Evolutionary conservation across 2,113 vertebrate species (phyloP).

Genomic region (Ariopsis seemanni): DNA sequence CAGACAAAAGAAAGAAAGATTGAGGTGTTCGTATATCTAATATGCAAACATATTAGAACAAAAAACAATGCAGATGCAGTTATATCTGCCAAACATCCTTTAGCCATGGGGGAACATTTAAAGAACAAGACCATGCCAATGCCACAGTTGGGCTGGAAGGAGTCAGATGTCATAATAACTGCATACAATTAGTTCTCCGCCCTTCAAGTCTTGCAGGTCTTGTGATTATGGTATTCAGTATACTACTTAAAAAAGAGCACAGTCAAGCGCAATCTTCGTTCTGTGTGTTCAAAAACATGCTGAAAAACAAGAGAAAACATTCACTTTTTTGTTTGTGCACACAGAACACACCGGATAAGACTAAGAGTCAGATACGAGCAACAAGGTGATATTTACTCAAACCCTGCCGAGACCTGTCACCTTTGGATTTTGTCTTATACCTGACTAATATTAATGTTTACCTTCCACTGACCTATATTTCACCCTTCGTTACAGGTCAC

Average conservation of each 20-base stretch:
- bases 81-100: neutral
- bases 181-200: neutral
- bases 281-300: neutral
- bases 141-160: neutral
- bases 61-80: neutral
- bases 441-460: constrained; percentile 71
- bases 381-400: constrained; percentile 60
- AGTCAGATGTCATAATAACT: neutral
- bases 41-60: constrained; percentile 1
- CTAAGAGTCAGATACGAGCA: constrained; percentile 32
- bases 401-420: constrained; percentile 50
- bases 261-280: neutral
- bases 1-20: neutral
- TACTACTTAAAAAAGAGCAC: neutral
- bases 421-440: constrained; percentile 68
- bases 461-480: constrained; percentile 73
- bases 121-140: neutral
- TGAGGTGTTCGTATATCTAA: neutral
- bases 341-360: constrained; percentile 30
- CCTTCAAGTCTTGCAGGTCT: neutral
- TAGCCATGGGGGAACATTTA: constrained; percentile 21
- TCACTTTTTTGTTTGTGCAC: constrained; percentile 16
- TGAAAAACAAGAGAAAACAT: neutral
- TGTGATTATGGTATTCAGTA: neutral
- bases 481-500: constrained; percentile 59